A percentile compares a stretch with the other conserved stretches of the same genome.
These are phyloP conservation scores for Buceros bicornis DNA, from an alignment of 2,797 vertebrate species.

Conservation along the genomic window DNA sequence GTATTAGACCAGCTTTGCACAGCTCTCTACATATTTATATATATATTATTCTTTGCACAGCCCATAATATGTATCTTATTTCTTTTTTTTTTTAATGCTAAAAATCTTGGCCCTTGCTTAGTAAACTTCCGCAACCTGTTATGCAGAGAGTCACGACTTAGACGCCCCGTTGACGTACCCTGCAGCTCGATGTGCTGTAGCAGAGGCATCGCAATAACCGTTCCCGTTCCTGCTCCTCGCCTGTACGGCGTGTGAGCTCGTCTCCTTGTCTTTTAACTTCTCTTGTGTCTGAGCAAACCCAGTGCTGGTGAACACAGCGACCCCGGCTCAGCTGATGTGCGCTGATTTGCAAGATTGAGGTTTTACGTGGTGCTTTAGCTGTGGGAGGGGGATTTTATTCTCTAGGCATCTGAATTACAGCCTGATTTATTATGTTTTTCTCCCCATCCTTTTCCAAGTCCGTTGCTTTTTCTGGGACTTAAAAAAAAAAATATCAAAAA, in stretches of 20 bases:
- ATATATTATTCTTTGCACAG: not conserved
- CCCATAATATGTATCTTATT: not conserved
- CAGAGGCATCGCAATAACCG: not conserved
- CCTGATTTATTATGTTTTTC: not conserved
- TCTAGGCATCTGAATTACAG: not conserved
- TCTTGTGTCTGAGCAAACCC: not conserved
- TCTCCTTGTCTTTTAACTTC: not conserved
- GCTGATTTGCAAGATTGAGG: not conserved
- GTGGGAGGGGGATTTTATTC: not conserved
- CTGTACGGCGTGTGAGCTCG: accelerated
- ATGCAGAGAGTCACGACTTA: not conserved
- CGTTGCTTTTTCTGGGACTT: not conserved
- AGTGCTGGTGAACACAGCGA: not conserved
- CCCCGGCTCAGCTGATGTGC: not conserved
- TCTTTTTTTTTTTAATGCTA: not conserved
- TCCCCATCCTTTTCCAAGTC: not conserved
- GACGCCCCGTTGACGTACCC: not conserved
- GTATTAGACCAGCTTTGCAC: not conserved
- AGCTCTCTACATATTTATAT: not conserved
- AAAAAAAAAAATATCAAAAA: not conserved
- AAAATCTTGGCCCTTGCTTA: not conserved
- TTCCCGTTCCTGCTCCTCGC: not conserved
- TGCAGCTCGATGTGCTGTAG: not conserved
- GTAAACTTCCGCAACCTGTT: not conserved
- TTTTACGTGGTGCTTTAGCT: not conserved